These are phyloP conservation scores for Enchytraeus crypticus DNA, from an alignment of 2,888 invertebrate genomes.

Conservation along the genomic window DNA sequence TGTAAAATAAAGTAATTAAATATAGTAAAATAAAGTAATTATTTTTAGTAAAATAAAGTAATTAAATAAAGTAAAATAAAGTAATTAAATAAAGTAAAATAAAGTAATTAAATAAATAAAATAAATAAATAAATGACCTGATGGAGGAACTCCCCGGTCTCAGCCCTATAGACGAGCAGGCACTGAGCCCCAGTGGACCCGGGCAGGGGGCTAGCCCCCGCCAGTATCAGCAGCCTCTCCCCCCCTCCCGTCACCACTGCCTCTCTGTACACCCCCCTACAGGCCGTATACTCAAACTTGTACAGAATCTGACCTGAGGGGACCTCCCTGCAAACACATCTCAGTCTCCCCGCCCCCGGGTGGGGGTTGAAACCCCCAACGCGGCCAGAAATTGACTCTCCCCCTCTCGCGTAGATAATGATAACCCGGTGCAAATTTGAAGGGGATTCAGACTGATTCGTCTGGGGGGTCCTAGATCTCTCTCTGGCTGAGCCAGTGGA, in stretches of 20 bases:
- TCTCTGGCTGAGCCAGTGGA: no score
- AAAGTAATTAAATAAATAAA: no score
- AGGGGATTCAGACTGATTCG: no score
- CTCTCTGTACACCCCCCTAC: background rate
- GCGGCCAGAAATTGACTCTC: background rate
- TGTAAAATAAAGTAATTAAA: no score
- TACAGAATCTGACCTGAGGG: background rate
- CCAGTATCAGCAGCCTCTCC: background rate
- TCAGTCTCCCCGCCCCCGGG: background rate
- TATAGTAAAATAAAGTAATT: no score
- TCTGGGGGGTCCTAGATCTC: no score
- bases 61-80: no score
- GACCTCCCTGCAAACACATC: background rate
- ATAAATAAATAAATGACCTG: background rate
- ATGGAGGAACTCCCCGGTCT: background rate
- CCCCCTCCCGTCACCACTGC: background rate
- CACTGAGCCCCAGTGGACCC: background rate
- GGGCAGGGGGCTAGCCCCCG: background rate
- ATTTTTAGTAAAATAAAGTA: no score
- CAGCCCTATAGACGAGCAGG: background rate
- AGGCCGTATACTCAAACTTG: background rate
- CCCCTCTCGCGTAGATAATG: background rate
- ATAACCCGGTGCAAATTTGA: background rate
- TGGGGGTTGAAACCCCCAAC: background rate
- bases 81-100: no score